A percentile compares a stretch with the other conserved stretches of the same genome.
These are phyloP conservation scores for Leucania comma DNA, from an alignment of 2,888 invertebrate species.

Conservation along the genomic window DNA sequence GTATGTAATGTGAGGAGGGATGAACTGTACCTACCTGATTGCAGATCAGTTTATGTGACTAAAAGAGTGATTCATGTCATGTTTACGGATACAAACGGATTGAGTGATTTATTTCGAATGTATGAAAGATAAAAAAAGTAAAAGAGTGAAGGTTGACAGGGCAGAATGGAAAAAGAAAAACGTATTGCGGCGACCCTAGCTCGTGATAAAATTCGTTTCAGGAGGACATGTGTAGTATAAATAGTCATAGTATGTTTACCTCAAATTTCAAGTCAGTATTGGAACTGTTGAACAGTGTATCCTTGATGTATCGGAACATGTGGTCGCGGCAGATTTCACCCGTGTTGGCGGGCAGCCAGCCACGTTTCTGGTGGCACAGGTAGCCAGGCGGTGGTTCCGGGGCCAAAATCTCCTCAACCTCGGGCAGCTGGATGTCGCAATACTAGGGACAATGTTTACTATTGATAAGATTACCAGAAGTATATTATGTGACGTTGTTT, in stretches of 20 bases:
- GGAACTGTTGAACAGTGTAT: conserved; percentile 79
- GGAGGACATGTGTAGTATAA: background rate
- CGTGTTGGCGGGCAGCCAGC: conserved; percentile 94
- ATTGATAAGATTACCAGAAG: background rate
- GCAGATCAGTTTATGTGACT: too few relatives aligned
- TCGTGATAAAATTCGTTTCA: too few relatives aligned
- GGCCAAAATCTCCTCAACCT: conserved; percentile 94
- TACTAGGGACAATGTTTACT: conserved; percentile 85
- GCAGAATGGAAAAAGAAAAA: too few relatives aligned
- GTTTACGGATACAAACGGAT: too few relatives aligned
- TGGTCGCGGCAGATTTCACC: conserved; percentile 94
- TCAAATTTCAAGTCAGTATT: conserved; percentile 79
- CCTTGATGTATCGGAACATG: conserved; percentile 92
- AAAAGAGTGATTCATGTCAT: too few relatives aligned
- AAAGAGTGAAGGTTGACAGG: too few relatives aligned
- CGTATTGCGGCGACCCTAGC: too few relatives aligned
- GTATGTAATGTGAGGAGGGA: too few relatives aligned
- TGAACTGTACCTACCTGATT: too few relatives aligned
- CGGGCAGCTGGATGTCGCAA: conserved; percentile 94
- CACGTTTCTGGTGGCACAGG: conserved; percentile 93
- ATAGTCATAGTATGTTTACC: conserved; percentile 57
- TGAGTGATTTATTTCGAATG: too few relatives aligned
- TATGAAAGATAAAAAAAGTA: too few relatives aligned
- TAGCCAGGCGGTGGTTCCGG: conserved; percentile 92
- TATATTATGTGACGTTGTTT: background rate